Evolutionary conservation across 2,797 vertebrate species (phyloP).

Genomic region (Hippopotamyrus pictus): DNA sequence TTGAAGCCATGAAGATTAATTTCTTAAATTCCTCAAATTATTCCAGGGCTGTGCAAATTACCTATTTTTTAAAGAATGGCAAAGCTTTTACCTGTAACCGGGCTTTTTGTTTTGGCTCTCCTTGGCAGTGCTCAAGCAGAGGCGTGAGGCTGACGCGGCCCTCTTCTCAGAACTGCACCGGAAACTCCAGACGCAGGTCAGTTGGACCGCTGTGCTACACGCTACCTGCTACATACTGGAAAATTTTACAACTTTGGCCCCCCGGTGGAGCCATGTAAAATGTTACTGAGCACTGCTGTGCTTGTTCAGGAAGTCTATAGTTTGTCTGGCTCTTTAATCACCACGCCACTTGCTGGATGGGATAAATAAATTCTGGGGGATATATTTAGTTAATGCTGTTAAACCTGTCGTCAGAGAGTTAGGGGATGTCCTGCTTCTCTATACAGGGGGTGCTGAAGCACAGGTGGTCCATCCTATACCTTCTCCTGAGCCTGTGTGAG

Average conservation of each 20-base stretch:
- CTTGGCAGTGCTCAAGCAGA: conserved; percentile 79
- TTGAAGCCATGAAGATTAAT: conserved; percentile 33
- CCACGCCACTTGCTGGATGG: background rate
- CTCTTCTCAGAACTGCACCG: conserved; percentile 91
- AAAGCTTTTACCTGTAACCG: background rate
- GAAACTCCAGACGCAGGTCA: conserved; percentile 91
- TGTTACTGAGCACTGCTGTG: background rate
- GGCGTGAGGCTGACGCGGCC: conserved; percentile 84
- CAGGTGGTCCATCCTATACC: conserved; percentile 93
- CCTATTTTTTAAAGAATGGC: background rate
- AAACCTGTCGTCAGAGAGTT: background rate
- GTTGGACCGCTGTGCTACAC: too few relatives aligned
- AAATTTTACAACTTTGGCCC: background rate
- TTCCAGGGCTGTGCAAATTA: background rate
- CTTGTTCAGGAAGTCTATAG: background rate
- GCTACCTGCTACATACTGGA: background rate
- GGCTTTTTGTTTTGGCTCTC: conserved; percentile 1
- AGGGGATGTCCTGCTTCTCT: conserved; percentile 23
- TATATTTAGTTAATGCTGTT: background rate
- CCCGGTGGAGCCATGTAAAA: background rate
- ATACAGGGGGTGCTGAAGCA: conserved; percentile 86
- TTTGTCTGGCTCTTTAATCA: background rate
- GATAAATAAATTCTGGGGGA: background rate
- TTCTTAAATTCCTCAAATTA: conserved; percentile 24
- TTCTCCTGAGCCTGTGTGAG: conserved; percentile 93